Evolutionary conservation across 2,113 vertebrate genomes (phyloP).

Genomic region (Caranx melampygus): DNA sequence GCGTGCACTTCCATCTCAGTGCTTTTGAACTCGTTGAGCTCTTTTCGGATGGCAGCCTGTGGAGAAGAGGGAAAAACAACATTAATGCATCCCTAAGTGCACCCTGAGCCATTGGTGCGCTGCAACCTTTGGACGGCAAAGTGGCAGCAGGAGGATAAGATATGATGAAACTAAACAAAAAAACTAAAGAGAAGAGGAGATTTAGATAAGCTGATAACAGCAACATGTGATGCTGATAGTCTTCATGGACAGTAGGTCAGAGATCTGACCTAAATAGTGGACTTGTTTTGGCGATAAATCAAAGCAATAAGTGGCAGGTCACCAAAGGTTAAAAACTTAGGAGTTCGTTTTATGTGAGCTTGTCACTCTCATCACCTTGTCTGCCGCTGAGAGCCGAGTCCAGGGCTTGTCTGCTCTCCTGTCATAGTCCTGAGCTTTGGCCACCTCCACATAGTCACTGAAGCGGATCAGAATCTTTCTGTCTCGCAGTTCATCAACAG

Average conservation of each 20-base stretch:
- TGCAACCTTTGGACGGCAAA: slow-evolving; percentile 20
- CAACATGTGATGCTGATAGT: not conserved
- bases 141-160: slow-evolving; percentile 30
- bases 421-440: slow-evolving; percentile 99
- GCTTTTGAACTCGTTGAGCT: slow-evolving; percentile 99
- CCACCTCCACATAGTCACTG: slow-evolving; percentile 99
- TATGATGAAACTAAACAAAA: slow-evolving; percentile 7
- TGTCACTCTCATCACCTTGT: slow-evolving; percentile 89
- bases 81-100: slow-evolving; percentile 52
- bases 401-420: slow-evolving; percentile 97
- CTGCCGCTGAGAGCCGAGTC: slow-evolving; percentile 96
- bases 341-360: not conserved
- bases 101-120: not conserved
- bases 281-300: slow-evolving; percentile 1
- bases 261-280: slow-evolving; percentile 21
- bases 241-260: not conserved
- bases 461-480: slow-evolving; percentile 98
- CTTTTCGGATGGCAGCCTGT: slow-evolving; percentile 98
- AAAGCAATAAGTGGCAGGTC: not conserved
- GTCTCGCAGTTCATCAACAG: slow-evolving; percentile 96
- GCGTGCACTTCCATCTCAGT: slow-evolving; percentile 99
- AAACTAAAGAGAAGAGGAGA: not conserved
- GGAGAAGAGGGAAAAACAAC: slow-evolving; percentile 12
- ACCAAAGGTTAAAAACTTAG: not conserved
- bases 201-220: slow-evolving; percentile 46